Base-by-base conservation (phyloP, 2,797 vertebrate species). In the Neosilurus mollespiculum region DNA sequence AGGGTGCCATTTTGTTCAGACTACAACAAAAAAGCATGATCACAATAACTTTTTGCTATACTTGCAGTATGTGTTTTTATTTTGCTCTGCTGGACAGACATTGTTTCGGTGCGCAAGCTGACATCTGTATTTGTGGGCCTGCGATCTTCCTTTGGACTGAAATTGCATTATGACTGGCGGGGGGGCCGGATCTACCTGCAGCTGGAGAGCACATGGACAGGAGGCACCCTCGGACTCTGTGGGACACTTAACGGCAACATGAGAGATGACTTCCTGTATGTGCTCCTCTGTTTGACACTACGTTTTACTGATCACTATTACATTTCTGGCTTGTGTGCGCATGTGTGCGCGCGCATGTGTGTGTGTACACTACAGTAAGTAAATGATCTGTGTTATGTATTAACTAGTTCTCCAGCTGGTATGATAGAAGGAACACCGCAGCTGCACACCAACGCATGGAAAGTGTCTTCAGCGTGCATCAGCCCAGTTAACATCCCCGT, bases 351-450 rank as follows among this genome's bases (percentile, higher is more conserved):
- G 79, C 56, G 75, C 82, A 81, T 79, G 37, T 85, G 15, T 88
- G 30, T 80, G 1, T 69, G 75, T 83, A 80, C 58, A 22, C 58
- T 73, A 22, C 15, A 11, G 15, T 83, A 71, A 12, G 30, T 84
- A 73, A n/a, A 73, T 83, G 81, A 78, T 34, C 6, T 85, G 10
- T 71, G 10, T 71, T 81, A 30, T 85, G 62, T 14, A 59, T 15
- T 84, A 4, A 77, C 6, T 85, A 99, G 98, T 54, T 99, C 97
- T 90, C 98, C 98, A 62, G 95, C 96, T 69, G 97, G 98, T 64
- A 99, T 99, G 98, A 98, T 99, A 86, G 98, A 99, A 93, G 98
- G 96, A 16, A 99, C 98, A 0, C 97, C 98, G 67, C 98, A 99
- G 89, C 96, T 99, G 84, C 98, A 99, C 77, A 96, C 96, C 78